A percentile compares a stretch with the other conserved stretches of the same genome.
phyloP scores from a whole-genome alignment of 2,888 invertebrate species.

The Barypeithes pellucidus region DNA sequence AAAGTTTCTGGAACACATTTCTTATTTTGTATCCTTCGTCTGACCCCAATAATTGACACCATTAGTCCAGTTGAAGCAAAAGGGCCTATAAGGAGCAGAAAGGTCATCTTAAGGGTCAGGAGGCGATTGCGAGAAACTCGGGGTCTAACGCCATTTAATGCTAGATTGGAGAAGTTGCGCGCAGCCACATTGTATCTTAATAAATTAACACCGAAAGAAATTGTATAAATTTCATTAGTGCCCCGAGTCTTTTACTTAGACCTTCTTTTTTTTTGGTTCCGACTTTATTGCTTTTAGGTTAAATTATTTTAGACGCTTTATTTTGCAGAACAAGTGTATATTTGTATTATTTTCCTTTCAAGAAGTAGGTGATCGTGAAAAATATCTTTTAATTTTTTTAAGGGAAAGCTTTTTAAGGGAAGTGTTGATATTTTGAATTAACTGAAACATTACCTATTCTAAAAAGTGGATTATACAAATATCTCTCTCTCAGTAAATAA shows the following conservation, averaged over 20 bases:
- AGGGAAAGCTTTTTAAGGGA: no score
- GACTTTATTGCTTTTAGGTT: not conserved
- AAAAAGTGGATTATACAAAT: no score
- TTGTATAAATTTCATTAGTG: slow-evolving; percentile 19
- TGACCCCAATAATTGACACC: slow-evolving; percentile 28
- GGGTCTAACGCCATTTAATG: slow-evolving; percentile 17
- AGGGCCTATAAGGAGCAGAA: slow-evolving; percentile 26
- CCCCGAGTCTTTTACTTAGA: slow-evolving; percentile 2
- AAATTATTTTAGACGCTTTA: not conserved
- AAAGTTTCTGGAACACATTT: slow-evolving; percentile 12
- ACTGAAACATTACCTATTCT: no score
- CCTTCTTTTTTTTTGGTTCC: not conserved
- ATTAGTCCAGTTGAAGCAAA: slow-evolving; percentile 20
- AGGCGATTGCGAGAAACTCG: slow-evolving; percentile 18
- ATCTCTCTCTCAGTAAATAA: no score
- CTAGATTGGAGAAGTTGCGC: slow-evolving; percentile 5
- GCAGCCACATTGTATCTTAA: slow-evolving; percentile 4
- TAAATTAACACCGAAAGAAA: slow-evolving; percentile 21
- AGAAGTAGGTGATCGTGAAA: no score
- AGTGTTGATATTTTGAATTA: no score
- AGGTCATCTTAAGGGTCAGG: slow-evolving; percentile 28
- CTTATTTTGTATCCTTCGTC: slow-evolving; percentile 22
- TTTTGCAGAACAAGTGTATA: not conserved
- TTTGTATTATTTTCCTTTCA: not conserved
- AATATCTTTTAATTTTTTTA: no score